Evolutionary conservation across 1,140 invertebrate genomes (phyloP).

Genomic region (Dufourea novaeangliae): DNA sequence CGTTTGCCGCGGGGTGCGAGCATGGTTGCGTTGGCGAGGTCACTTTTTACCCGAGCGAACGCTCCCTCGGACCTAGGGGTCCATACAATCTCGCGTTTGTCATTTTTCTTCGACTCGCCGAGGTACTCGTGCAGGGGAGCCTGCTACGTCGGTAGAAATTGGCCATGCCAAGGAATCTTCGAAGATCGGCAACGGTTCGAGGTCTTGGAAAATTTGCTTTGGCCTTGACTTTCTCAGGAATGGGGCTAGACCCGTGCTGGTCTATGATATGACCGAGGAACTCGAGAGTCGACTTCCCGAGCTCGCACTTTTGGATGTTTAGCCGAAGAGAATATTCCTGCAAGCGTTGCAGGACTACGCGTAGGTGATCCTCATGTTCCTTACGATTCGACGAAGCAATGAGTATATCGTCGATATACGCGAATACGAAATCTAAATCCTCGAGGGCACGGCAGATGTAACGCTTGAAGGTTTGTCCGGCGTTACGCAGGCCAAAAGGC

Average conservation of each 20-base stretch:
- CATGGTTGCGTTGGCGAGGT: constrained; percentile 53
- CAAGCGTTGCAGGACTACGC: background rate
- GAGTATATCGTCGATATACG: background rate
- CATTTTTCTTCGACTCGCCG: background rate
- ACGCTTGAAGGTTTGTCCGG: background rate
- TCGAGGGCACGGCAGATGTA: background rate
- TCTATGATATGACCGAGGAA: background rate
- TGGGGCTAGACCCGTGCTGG: background rate
- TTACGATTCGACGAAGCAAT: too few species aligned
- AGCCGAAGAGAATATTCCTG: background rate
- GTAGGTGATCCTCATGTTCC: background rate
- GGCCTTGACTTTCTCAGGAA: too few species aligned
- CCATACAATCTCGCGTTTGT: background rate
- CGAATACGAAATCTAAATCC: background rate
- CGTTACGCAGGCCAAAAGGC: background rate
- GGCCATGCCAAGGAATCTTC: background rate
- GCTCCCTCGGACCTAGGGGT: constrained; percentile 28
- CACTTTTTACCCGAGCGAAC: constrained; percentile 68
- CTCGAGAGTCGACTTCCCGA: too few species aligned
- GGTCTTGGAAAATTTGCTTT: too few species aligned
- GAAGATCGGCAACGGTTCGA: background rate
- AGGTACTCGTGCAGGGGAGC: background rate
- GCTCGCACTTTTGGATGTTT: background rate
- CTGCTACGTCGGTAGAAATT: constrained; percentile 11
- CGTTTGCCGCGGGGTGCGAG: background rate